phyloP scores from a whole-genome alignment of 1,140 invertebrate species.

The Hydropsyche tenuis region DNA sequence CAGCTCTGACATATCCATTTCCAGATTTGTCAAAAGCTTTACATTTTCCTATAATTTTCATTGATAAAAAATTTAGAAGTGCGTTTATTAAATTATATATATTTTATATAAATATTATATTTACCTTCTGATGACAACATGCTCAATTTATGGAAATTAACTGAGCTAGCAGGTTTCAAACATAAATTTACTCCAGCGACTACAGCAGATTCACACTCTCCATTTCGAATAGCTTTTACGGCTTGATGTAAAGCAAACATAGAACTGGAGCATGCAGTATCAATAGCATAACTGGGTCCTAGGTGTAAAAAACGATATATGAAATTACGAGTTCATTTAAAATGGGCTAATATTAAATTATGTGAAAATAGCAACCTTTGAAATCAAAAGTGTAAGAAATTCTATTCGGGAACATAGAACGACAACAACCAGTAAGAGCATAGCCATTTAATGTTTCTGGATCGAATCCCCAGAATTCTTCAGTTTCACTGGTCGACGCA shows the following conservation, averaged over 20 bases:
- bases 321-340: not conserved
- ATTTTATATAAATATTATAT: not conserved
- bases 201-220: conserved; percentile 91
- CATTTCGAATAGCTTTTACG: conserved; percentile 77
- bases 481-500: conserved; percentile 84
- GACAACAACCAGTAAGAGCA: conserved; percentile 87
- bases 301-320: conserved; percentile 38
- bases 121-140: conserved; percentile 89
- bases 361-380: conserved; percentile 55
- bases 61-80: not conserved
- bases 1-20: conserved; percentile 91
- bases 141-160: conserved; percentile 91
- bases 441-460: conserved; percentile 87
- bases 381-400: conserved; percentile 96
- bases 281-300: conserved; percentile 91
- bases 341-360: not conserved
- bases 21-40: conserved; percentile 92
- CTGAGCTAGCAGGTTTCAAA: conserved; percentile 84
- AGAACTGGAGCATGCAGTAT: conserved; percentile 96
- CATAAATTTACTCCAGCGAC: conserved; percentile 86
- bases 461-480: conserved; percentile 79
- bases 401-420: conserved; percentile 96
- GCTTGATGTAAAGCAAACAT: conserved; percentile 89
- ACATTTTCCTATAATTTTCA: conserved; percentile 65
- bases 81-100: not conserved